Evolutionary conservation across 53 echinoderm and acorn worm species (phyloP).

Genomic region (Arbacia lixula): DNA sequence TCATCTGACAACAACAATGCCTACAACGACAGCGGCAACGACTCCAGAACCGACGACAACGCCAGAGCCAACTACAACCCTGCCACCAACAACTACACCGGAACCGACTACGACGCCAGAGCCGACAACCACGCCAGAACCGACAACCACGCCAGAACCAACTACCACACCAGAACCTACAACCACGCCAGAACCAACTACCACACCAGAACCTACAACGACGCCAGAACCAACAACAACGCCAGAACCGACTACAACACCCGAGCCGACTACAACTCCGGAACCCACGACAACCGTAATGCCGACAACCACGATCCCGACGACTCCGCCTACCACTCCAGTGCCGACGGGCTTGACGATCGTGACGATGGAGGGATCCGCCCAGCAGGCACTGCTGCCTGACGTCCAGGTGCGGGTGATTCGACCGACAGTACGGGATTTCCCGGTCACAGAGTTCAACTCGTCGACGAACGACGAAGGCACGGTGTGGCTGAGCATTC

Average conservation of each 20-base stretch:
- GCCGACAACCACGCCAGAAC: slow-evolving; percentile 15
- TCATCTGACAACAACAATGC: slow-evolving; percentile 18
- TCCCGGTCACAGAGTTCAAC: slow-evolving; percentile 7
- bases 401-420: slow-evolving; percentile 40
- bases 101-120: slow-evolving; percentile 30
- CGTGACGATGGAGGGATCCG: slow-evolving; percentile 43
- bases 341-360: slow-evolving; percentile 30
- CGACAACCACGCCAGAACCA: slow-evolving; percentile 35
- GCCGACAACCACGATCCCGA: slow-evolving; percentile 39
- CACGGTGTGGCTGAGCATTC: slow-evolving; percentile 29
- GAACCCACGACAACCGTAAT: slow-evolving; percentile 37
- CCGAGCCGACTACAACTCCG: slow-evolving; percentile 31
- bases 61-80: slow-evolving; percentile 31
- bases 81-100: slow-evolving; percentile 13
- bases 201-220: slow-evolving; percentile 27
- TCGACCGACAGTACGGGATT: slow-evolving; percentile 14
- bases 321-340: slow-evolving; percentile 31
- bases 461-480: slow-evolving; percentile 33
- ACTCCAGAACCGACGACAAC: slow-evolving; percentile 44
- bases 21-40: slow-evolving; percentile 33
- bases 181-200: slow-evolving; percentile 23
- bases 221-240: slow-evolving; percentile 28
- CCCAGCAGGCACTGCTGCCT: slow-evolving; percentile 48
- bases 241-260: slow-evolving; percentile 42
- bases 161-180: slow-evolving; percentile 37